A percentile compares a stretch with the other conserved stretches of the same genome.
Conservation (phyloP, 1,140 invertebrate species). For the Triops longicaudatus region DNA sequence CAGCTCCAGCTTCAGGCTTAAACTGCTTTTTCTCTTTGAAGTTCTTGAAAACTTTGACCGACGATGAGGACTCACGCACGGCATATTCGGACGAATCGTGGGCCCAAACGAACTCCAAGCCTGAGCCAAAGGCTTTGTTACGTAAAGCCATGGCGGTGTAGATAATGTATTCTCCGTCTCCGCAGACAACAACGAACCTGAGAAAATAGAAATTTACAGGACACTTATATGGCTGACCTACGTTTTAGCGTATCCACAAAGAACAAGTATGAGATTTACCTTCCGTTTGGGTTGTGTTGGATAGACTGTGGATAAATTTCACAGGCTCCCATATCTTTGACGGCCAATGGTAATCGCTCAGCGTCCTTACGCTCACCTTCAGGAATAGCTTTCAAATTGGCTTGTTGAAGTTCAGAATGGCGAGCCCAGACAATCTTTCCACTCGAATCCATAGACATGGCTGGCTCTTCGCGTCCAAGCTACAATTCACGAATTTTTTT, state of each 20-base stretch:
- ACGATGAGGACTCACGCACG: constrained; percentile 80
- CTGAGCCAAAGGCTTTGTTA: constrained; percentile 97
- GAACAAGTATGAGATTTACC: constrained; percentile 41
- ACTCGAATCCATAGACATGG: constrained; percentile 95
- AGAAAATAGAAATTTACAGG: too few relatives aligned
- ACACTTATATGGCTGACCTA: too few relatives aligned
- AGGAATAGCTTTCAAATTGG: constrained; percentile 70
- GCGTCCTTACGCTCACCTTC: constrained; percentile 74
- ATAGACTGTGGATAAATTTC: constrained; percentile 99
- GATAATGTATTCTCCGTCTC: constrained; percentile 99
- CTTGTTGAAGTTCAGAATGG: constrained; percentile 97
- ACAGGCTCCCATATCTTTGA: constrained; percentile 98
- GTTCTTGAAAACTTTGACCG: constrained; percentile 93
- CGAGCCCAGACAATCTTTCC: constrained; percentile 95
- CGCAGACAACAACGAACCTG: constrained; percentile 94
- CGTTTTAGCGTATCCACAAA: not conserved
- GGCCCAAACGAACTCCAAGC: constrained; percentile 98
- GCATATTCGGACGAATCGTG: constrained; percentile 89
- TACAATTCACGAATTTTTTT: constrained; percentile 29
- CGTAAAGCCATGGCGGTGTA: constrained; percentile 98
- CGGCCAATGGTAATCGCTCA: constrained; percentile 79
- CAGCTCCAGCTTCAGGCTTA: constrained; percentile 91
- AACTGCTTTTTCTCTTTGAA: constrained; percentile 95
- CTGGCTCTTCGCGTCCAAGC: constrained; percentile 94
- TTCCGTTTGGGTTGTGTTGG: constrained; percentile 95